These are phyloP conservation scores for Caenorhabditis sp. DNA, from an alignment of 2,888 invertebrate genomes.

Conservation along the genomic window DNA sequence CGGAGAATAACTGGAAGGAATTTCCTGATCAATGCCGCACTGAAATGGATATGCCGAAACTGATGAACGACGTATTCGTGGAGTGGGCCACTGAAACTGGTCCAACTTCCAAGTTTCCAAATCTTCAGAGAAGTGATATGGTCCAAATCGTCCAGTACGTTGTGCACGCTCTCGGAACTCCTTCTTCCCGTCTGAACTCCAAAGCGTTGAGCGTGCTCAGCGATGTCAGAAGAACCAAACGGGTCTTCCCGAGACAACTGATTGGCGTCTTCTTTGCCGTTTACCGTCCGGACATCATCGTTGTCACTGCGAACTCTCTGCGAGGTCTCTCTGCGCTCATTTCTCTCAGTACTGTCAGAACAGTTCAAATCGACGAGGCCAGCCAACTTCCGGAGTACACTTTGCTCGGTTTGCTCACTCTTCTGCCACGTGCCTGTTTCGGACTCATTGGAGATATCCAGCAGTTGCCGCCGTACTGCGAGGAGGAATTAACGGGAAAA, in stretches of 20 bases:
- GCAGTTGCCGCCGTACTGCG: conserved; percentile 24
- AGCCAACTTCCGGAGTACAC: conserved; percentile 19
- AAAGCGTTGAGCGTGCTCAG: not conserved
- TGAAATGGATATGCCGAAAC: not conserved
- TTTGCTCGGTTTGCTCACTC: not conserved
- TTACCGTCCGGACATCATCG: conserved; percentile 16
- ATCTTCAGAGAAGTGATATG: not conserved
- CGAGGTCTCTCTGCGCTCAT: not conserved
- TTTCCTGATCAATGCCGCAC: conserved; percentile 8
- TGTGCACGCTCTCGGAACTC: not conserved
- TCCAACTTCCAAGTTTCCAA: not conserved
- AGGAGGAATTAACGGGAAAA: conserved; percentile 19
- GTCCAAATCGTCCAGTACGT: conserved; percentile 2
- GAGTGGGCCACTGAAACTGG: conserved; percentile 3
- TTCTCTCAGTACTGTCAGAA: not conserved
- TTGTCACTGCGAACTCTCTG: conserved; percentile 9
- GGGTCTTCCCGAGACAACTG: conserved; percentile 1
- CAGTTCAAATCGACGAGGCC: conserved; percentile 27
- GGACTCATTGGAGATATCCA: conserved; percentile 29
- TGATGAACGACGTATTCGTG: not conserved
- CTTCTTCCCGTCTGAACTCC: not conserved
- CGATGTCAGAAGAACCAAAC: too few species aligned
- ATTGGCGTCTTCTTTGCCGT: not conserved
- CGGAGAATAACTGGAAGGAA: conserved; percentile 24
- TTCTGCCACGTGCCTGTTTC: not conserved